Conservation (phyloP, 2,113 vertebrate species). For the Pandion haliaetus region DNA sequence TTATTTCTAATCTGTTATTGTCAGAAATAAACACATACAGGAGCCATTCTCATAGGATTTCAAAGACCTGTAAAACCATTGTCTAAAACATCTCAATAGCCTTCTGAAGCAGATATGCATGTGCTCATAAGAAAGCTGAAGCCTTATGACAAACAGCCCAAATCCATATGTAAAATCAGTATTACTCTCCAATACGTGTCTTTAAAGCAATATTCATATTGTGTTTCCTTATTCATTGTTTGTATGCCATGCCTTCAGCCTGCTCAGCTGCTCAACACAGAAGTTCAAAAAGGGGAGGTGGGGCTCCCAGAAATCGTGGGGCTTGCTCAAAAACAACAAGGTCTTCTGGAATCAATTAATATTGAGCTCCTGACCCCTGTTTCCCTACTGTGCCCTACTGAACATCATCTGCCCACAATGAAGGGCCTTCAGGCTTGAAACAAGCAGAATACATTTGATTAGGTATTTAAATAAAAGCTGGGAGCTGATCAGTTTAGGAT, state of each 20-base stretch:
- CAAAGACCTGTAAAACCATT: background rate
- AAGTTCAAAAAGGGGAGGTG: background rate
- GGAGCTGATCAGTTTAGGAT: background rate
- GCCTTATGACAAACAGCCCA: background rate
- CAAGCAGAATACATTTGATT: background rate
- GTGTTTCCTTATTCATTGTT: background rate
- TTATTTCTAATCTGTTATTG: background rate
- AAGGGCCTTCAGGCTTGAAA: background rate
- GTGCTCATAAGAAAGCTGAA: background rate
- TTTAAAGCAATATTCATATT: background rate
- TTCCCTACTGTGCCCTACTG: background rate
- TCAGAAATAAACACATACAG: background rate
- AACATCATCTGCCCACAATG: background rate
- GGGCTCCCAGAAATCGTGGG: fast-evolving
- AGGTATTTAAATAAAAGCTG: background rate
- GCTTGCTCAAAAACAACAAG: fast-evolving
- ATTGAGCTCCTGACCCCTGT: background rate
- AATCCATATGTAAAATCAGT: background rate
- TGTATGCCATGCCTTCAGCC: background rate
- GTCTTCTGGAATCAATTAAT: background rate
- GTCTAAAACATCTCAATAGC: background rate
- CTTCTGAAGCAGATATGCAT: background rate
- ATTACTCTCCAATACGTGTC: background rate
- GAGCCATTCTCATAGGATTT: background rate
- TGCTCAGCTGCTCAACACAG: background rate